These are phyloP conservation scores for Edolisoma coerulescens DNA, from an alignment of 2,113 vertebrate species.

Conservation along the genomic window DNA sequence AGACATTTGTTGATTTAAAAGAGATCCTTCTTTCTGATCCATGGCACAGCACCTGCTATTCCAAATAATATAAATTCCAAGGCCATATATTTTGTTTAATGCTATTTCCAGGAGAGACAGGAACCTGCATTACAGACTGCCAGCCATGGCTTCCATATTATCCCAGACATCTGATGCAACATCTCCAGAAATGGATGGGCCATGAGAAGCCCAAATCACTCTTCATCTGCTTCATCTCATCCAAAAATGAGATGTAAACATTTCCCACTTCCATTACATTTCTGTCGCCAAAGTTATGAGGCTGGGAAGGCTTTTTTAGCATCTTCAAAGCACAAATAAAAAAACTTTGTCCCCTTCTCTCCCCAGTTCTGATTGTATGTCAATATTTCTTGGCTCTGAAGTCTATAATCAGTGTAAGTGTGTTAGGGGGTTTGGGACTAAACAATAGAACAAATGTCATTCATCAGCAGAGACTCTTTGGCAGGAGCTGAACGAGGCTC, in stretches of 20 bases:
- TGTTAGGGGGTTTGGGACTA: background rate
- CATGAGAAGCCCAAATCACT: background rate
- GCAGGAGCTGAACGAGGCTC: background rate
- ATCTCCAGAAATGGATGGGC: background rate
- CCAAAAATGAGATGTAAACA: background rate
- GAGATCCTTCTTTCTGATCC: background rate
- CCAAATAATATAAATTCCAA: background rate
- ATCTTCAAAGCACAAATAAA: background rate
- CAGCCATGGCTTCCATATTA: background rate
- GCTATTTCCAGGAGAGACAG: background rate
- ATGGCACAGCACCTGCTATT: background rate
- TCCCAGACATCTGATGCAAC: background rate
- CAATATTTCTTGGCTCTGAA: constrained; percentile 1
- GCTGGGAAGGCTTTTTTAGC: background rate
- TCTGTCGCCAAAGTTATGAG: background rate
- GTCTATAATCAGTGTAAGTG: constrained; percentile 3
- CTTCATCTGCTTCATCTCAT: background rate
- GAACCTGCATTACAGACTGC: background rate
- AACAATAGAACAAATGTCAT: constrained; percentile 1
- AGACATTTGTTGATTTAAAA: background rate
- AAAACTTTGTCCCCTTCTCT: background rate
- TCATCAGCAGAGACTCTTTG: background rate
- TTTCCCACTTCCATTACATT: background rate
- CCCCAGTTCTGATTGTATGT: background rate
- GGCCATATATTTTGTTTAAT: background rate